Percentiles rank a stretch among this genome's conserved stretches.
These are phyloP conservation scores for Ptychadena robeensis DNA, from an alignment of 2,797 vertebrate species.

Conservation along the genomic window DNA sequence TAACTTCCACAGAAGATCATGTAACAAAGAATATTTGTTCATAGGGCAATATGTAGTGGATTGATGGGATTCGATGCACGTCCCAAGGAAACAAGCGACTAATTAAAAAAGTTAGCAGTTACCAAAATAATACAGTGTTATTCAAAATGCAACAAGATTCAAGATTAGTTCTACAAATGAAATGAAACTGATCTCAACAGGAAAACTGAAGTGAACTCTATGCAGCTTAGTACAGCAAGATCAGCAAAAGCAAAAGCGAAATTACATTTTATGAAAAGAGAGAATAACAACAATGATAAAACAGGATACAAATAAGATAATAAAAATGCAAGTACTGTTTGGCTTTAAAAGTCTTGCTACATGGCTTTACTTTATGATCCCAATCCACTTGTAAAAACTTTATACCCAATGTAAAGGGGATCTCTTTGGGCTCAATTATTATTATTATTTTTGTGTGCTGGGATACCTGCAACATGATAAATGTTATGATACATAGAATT, in stretches of 20 bases:
- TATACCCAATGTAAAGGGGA: conserved; percentile 55
- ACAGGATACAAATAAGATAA: conserved; percentile 45
- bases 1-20: conserved; percentile 28
- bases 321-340: conserved; percentile 39
- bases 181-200: conserved; percentile 3
- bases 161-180: background rate
- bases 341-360: conserved; percentile 38
- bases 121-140: background rate
- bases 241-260: background rate
- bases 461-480: conserved; percentile 45
- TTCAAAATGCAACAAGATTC: background rate
- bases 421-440: conserved; percentile 63
- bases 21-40: conserved; percentile 34
- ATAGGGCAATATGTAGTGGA: conserved; percentile 8
- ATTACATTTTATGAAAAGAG: background rate
- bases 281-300: conserved; percentile 32
- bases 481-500: conserved; percentile 48
- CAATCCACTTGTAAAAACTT: conserved; percentile 56
- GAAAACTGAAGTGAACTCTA: conserved; percentile 1
- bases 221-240: conserved; percentile 1
- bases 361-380: conserved; percentile 44
- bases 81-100: conserved; percentile 22
- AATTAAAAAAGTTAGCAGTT: conserved; percentile 33
- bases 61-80: background rate
- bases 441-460: conserved; percentile 53